These are phyloP conservation scores for Marmota monax DNA, from an alignment of 2,113 vertebrate species.

Conservation along the genomic window DNA sequence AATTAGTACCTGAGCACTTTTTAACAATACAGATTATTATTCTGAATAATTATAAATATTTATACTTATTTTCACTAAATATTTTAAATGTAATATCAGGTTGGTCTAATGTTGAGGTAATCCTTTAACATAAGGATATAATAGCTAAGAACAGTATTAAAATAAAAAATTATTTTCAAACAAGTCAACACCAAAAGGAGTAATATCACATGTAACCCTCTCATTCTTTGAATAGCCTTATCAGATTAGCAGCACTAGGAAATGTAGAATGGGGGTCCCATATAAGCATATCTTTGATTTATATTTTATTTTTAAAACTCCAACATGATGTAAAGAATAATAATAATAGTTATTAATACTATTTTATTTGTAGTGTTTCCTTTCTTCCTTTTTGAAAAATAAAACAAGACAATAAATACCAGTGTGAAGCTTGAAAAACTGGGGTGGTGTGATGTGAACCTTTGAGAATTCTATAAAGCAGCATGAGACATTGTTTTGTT, in stretches of 20 bases:
- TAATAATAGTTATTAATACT: constrained; percentile 60
- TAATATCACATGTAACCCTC: background rate
- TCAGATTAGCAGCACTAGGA: background rate
- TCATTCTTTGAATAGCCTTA: background rate
- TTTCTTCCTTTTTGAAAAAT: constrained; percentile 55
- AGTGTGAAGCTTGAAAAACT: constrained; percentile 82
- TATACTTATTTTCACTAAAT: background rate
- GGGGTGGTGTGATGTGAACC: constrained; percentile 76
- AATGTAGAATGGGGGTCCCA: background rate
- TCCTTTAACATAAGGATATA: background rate
- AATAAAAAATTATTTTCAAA: background rate
- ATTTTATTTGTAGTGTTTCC: constrained; percentile 28
- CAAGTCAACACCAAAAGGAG: background rate
- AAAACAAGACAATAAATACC: constrained; percentile 81
- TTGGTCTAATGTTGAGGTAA: background rate
- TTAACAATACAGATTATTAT: background rate
- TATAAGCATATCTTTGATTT: constrained; percentile 28
- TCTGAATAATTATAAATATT: background rate
- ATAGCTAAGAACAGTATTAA: background rate
- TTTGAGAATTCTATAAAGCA: constrained; percentile 88
- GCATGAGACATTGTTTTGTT: constrained; percentile 85
- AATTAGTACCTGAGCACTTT: background rate
- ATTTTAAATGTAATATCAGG: background rate
- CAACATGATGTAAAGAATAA: background rate
- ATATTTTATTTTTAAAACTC: constrained; percentile 22